Evolutionary conservation across 2,888 invertebrate species (phyloP).

Genomic region (Dynastes hyllus): DNA sequence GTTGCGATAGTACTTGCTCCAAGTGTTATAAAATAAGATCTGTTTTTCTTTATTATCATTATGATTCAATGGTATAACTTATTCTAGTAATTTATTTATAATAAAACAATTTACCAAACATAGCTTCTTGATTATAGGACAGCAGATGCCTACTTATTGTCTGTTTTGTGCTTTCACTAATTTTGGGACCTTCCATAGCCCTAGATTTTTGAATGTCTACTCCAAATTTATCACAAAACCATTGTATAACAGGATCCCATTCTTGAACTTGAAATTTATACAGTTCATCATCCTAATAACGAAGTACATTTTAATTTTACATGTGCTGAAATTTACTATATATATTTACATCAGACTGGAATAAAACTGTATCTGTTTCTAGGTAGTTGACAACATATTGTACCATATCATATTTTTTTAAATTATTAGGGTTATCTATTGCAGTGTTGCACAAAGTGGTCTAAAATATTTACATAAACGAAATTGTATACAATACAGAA

Average conservation of each 20-base stretch:
- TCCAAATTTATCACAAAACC: conserved; percentile 89
- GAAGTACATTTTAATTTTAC: conserved; percentile 38
- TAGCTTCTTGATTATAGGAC: conserved; percentile 86
- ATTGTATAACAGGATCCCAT: conserved; percentile 93
- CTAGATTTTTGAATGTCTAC: conserved; percentile 82
- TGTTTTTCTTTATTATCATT: too few relatives aligned
- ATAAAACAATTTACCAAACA: conserved; percentile 79
- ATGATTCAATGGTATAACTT: too few relatives aligned
- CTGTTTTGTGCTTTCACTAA: conserved; percentile 79
- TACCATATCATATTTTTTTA: conserved; percentile 83
- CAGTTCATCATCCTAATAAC: conserved; percentile 82
- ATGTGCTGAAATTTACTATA: not conserved
- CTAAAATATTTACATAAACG: conserved; percentile 69
- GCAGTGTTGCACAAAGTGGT: conserved; percentile 93
- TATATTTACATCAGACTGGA: conserved; percentile 79
- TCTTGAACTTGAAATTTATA: conserved; percentile 83
- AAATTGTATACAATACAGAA: conserved; percentile 17
- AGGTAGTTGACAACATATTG: conserved; percentile 86
- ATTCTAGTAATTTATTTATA: too few relatives aligned
- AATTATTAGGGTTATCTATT: conserved; percentile 92
- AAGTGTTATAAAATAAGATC: too few relatives aligned
- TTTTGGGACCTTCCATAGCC: conserved; percentile 80
- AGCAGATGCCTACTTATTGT: conserved; percentile 83
- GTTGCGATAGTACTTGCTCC: too few relatives aligned
- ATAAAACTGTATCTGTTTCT: conserved; percentile 88